A percentile compares a stretch with the other conserved stretches of the same genome.
These are phyloP conservation scores for Drosophila santomea DNA, from an alignment of 1,140 invertebrate species.

Conservation along the genomic window DNA sequence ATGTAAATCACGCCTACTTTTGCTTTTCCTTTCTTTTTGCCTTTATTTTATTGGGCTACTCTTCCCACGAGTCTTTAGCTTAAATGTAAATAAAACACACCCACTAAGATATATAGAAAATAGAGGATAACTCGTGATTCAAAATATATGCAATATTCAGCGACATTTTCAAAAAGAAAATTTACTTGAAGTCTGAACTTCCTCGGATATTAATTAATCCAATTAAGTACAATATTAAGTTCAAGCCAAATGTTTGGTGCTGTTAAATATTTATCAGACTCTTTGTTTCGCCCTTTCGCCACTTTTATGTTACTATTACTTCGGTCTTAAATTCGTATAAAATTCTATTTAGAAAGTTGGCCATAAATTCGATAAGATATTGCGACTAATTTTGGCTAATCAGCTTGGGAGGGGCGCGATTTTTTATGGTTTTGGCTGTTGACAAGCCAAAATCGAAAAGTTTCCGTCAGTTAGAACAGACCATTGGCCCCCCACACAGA, in stretches of 20 bases:
- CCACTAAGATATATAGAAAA: constrained; percentile 16
- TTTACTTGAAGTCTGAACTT: background rate
- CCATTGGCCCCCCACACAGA: constrained; percentile 10
- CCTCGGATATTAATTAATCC: no score
- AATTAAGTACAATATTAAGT: no score
- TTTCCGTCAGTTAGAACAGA: constrained; percentile 33
- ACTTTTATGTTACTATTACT: background rate
- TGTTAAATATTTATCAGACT: background rate
- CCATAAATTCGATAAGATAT: constrained; percentile 49
- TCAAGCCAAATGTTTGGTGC: no score
- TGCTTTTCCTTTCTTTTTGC: constrained; percentile 12
- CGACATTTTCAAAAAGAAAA: background rate
- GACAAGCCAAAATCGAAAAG: constrained; percentile 22
- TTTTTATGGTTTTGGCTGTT: constrained; percentile 16
- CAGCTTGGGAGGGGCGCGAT: constrained; percentile 38
- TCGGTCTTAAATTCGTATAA: background rate
- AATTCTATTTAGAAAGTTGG: constrained; percentile 12
- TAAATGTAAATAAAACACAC: constrained; percentile 60
- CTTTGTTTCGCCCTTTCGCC: background rate
- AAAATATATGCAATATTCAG: constrained; percentile 10
- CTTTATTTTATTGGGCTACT: constrained; percentile 21
- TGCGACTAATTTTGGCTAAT: constrained; percentile 27
- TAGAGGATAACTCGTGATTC: constrained; percentile 37
- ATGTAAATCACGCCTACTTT: constrained; percentile 54
- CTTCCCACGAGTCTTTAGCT: constrained; percentile 41